Base-by-base conservation (phyloP, 1,140 invertebrate genomes). In the Acyrthosiphon pisum region DNA sequence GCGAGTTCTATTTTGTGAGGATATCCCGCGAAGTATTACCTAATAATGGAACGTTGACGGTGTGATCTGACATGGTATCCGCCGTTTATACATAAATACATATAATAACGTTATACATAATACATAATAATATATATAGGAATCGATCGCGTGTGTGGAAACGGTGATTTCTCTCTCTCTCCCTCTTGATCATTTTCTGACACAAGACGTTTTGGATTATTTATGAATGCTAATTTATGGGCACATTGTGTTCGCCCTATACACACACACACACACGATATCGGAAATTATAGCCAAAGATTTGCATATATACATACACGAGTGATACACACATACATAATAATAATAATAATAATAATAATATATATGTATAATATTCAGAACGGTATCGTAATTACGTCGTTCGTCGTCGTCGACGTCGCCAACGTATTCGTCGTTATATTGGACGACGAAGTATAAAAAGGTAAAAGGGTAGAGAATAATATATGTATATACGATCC, bases 181-280 rank as follows among this genome's bases (percentile, higher is more conserved):
- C 53, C 18, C 7, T 48, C 41, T 76, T n/a, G 90, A 76, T 91
- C 91, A n/a, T 48, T 92, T 44, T 83, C 68, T 50, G 68, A 1
- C 37, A 46, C 44, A 26, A 83, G 76, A 92, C 76, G 91, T 92
- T 81, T 83, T 30, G 91, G 60, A 92, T 92, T 50, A 92, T 91
- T 92, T 92, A 92, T 83, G 91, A 48, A 83, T 50, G 91, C 44
- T 91, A 91, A 91, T 91, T 91, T 83, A 50, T 48, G 90, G 30
- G 56, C 22, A 83, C 26, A 76, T 91, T 76, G 60, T 91, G 60
- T 91, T 91, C 41, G 41, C 37, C 90, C 60, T 22, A 48, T 50
- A 60, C 22, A 68, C 60, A 68, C 46, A 48, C n/a, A 35, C n/a
- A 35, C 48, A 76, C 41, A 35, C 11, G 44, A 81, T 91, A 48